Percentiles rank a stretch among this genome's conserved stretches.
Evolutionary conservation across 2,113 vertebrate species (phyloP).

Genomic region (Tragelaphus buxtoni): DNA sequence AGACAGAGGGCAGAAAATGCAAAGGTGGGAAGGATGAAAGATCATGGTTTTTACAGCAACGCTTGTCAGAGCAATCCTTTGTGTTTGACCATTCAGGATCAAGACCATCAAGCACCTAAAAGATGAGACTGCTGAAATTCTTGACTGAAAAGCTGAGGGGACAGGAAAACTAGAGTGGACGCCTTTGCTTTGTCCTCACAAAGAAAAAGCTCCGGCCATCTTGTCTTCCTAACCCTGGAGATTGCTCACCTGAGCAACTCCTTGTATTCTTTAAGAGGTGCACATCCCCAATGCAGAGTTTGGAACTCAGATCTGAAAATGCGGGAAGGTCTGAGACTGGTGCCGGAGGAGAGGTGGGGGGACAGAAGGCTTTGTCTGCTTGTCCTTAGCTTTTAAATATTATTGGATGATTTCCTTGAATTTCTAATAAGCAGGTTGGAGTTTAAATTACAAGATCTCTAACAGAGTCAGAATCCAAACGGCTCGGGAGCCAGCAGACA

Average conservation of each 20-base stretch:
- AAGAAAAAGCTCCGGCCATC: background rate
- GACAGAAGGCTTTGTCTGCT: background rate
- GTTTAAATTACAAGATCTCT: constrained; percentile 86
- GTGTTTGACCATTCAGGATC: background rate
- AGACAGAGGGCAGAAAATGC: background rate
- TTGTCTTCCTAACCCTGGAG: background rate
- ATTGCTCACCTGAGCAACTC: background rate
- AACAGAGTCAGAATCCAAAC: constrained; percentile 79
- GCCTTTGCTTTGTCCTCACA: background rate
- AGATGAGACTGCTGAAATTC: background rate
- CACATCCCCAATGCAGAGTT: constrained; percentile 1
- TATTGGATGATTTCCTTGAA: constrained; percentile 81
- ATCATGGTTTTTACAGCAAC: background rate
- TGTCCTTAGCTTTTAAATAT: constrained; percentile 59
- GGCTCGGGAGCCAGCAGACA: constrained; percentile 82
- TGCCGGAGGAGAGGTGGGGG: constrained; percentile 29
- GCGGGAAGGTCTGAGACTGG: background rate
- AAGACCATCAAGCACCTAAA: background rate
- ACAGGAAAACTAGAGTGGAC: background rate
- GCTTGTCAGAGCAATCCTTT: background rate
- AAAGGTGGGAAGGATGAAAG: background rate
- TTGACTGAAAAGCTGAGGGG: background rate
- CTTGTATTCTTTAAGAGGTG: constrained; percentile 39
- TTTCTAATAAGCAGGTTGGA: constrained; percentile 85
- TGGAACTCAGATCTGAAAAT: background rate